Evolutionary conservation across 1,140 invertebrate species (phyloP), one percentile per base, ranked within the genome.

Genomic region (Hestina assimilis): DNA sequence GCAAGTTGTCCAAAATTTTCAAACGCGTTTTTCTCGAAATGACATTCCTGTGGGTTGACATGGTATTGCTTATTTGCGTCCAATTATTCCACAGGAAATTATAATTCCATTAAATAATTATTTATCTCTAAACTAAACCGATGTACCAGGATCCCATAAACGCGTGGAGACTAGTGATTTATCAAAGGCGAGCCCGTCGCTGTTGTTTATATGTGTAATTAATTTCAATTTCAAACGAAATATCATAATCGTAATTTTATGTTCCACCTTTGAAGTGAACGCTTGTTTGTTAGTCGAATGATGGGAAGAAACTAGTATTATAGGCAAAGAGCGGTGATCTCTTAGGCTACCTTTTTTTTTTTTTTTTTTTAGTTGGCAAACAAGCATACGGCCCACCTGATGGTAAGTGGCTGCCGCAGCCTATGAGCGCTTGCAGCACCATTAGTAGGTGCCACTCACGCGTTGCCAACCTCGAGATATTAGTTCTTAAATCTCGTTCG

Each of bases 191-290:
- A 33, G 38, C 46, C 33, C 26, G 19, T 15, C 42, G 43, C 31
- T 21, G 35, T 29, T 53, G 60, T 63, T 59, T 59, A 58, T 33
- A 23, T 43, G 29, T 50, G 57, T 54, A 63, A 59, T 63, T 59
- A 63, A 63, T 63, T 63, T 63, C 61, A 63, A 63, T 63, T 63
- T 63, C 61, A 63, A 59, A 59, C 56, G 61, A 50, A 63, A 63
- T 63, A 63, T 63, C 57, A 63, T 63, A 63, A 63, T 63, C 56
- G 45, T 43, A 46, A 54, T 48, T 55, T 52, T 50, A 59, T 40
- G 47, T 59, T 14, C 31, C 29, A 45, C 48, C 56, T 51, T 59
- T 59, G 52, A 59, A 26, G 54, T 57, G 54, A 57, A 56, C 21
- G 20, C 50, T 52, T 52, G 54, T 57, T 57, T 57, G 54, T 57